Base-by-base conservation (phyloP, 2,113 vertebrate species). In the Semnopithecus entellus region DNA sequence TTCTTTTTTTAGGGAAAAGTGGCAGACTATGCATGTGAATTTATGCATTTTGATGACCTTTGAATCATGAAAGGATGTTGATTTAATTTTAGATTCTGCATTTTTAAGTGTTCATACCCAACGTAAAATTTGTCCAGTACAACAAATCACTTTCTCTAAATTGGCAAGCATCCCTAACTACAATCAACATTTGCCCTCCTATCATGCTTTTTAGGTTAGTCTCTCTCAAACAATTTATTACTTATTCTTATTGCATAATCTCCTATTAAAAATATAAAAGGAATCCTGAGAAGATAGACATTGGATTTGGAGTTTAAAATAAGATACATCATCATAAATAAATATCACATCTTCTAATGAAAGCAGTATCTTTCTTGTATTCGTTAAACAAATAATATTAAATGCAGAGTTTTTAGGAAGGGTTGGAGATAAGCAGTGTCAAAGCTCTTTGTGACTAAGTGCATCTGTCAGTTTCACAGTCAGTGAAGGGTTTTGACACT, bases 231-330 rank as follows among this genome's bases (percentile, higher is more conserved):
- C 1, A 59, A 70, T 23, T 81, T 30, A 25, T 75, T 8, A 52
- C 3, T 89, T 72, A 27, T 20, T 61, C 43, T 70, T 57, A 13
- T 25, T 83, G 12, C 7, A 20, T 35, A 22, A 43, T 38, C 35
- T 22, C 50, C 17, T 40, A 50, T 9, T 32, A 64, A 64, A 64
- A 64, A 32, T 64, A 64, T 64, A 14, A 38, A 68, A 50, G 18
- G 38, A 70, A 52, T 55, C 40, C 6, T 23, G 12, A 68, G 40
- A 81, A 81, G 55, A 79, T 8, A 87, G 4, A 61, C 85, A 91
- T 59, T 93, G 85, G 59, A 96, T 30, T 72, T 97, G 57, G 22
- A 91, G 18, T 17, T 94, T 12, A 68, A 95, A 88, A 61, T 43
- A 79, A 52, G 32, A 86, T 13, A 38, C 0, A 59, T 52, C 0